phyloP scores from a whole-genome alignment of 2,113 vertebrate species.

The Mandrillus leucophaeus region DNA sequence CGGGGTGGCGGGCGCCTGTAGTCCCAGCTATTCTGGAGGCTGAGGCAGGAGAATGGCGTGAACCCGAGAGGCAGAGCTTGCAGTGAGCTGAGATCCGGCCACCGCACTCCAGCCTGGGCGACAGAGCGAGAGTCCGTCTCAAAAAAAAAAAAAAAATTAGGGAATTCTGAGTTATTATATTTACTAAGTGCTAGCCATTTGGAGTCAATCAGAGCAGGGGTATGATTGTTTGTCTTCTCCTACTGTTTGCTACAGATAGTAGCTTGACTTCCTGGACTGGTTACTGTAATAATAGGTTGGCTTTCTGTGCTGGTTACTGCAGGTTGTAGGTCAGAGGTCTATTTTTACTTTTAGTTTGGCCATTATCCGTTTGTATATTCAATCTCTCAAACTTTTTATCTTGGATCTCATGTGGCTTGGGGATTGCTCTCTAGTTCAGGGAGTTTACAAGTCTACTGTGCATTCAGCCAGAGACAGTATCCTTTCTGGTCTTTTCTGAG shows the following conservation, averaged over 20 bases:
- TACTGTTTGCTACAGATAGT: no score
- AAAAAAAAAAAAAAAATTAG: not conserved
- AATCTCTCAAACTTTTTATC: not conserved
- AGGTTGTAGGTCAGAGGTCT: not conserved
- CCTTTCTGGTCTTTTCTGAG: no score
- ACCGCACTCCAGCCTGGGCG: no score
- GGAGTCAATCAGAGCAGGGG: not conserved
- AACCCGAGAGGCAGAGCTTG: no score
- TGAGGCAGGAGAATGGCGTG: no score
- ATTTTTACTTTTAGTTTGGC: not conserved
- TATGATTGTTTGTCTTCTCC: not conserved
- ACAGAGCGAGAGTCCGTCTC: no score
- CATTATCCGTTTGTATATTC: not conserved
- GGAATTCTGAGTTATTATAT: not conserved
- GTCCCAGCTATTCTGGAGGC: no score
- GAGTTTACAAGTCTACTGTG: not conserved
- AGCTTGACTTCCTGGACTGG: no score
- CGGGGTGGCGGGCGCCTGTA: no score
- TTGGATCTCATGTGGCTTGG: not conserved
- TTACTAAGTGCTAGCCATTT: not conserved
- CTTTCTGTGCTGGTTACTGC: not conserved
- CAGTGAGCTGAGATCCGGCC: no score
- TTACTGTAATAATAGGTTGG: no score
- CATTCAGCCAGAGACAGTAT: not conserved
- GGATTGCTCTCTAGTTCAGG: not conserved